Percentiles rank a stretch among this genome's conserved stretches.
These are phyloP conservation scores for Nephotettix cincticeps DNA, from an alignment of 1,140 invertebrate genomes.

Conservation along the genomic window DNA sequence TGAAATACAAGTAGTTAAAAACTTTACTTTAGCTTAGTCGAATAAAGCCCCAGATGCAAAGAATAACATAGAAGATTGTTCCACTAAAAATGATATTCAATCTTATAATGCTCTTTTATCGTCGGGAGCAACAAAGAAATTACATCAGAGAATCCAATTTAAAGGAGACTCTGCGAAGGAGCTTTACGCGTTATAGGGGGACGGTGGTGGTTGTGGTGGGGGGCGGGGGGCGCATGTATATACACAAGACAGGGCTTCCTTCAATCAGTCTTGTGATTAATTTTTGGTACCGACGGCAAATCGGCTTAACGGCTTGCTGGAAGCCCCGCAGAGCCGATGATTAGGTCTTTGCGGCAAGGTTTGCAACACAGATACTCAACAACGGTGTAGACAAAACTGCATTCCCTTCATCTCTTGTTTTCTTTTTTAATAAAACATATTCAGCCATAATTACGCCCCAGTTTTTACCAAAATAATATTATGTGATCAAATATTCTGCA, in stretches of 20 bases:
- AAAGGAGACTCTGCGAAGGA: no score
- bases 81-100: background rate
- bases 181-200: no score
- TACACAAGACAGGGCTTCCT: constrained; percentile 8
- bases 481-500: no score
- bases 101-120: constrained; percentile 7
- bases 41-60: no score
- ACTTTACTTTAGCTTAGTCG: no score
- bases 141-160: background rate
- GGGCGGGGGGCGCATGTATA: background rate
- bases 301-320: background rate
- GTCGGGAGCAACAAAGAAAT: constrained; percentile 1
- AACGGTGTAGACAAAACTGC: no score
- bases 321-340: background rate
- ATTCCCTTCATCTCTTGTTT: no score
- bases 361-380: background rate
- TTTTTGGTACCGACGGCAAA: constrained; percentile 3
- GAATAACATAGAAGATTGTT: background rate
- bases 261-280: constrained; percentile 1
- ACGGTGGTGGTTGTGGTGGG: background rate
- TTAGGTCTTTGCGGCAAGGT: background rate
- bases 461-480: no score
- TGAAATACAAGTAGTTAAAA: no score
- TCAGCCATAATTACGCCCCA: no score
- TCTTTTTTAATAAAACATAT: no score